Evolutionary conservation across 2,113 vertebrate species (phyloP).

Genomic region (Toxostoma redivivum): DNA sequence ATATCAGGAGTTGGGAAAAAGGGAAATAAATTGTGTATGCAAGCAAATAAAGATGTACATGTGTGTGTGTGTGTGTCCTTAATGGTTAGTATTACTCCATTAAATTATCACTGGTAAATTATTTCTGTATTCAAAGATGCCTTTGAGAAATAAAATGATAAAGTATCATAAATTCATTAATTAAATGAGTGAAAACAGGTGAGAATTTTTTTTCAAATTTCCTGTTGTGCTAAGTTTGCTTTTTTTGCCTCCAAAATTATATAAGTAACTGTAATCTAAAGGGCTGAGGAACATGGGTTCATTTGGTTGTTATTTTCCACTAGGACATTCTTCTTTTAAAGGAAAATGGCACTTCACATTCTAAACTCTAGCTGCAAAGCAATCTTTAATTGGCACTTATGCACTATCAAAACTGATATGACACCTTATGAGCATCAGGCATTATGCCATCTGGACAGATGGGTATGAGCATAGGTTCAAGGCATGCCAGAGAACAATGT

Average conservation of each 20-base stretch:
- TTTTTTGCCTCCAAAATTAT: not conserved
- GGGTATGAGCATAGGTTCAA: conserved; percentile 52
- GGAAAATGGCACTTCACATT: not conserved
- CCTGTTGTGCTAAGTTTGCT: not conserved
- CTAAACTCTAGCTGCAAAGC: not conserved
- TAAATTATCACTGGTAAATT: not conserved
- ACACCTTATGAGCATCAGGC: conserved; percentile 49
- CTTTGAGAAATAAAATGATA: not conserved
- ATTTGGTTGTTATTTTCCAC: not conserved
- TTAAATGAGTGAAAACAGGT: not conserved
- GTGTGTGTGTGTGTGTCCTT: not conserved
- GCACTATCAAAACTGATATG: not conserved
- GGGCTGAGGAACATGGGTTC: not conserved
- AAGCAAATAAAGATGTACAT: accelerated
- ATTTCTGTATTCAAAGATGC: not conserved
- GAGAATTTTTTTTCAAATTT: not conserved
- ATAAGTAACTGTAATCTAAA: not conserved
- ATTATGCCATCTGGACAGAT: conserved; percentile 67
- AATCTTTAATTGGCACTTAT: conserved; percentile 44
- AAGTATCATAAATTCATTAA: not conserved
- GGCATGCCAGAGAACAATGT: conserved; percentile 30
- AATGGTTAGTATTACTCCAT: not conserved
- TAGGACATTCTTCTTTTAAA: not conserved
- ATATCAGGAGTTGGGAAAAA: not conserved
- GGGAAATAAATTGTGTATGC: not conserved